Evolutionary conservation across 1,140 invertebrate genomes (phyloP).

Genomic region (Proctacanthus coquilletti): DNA sequence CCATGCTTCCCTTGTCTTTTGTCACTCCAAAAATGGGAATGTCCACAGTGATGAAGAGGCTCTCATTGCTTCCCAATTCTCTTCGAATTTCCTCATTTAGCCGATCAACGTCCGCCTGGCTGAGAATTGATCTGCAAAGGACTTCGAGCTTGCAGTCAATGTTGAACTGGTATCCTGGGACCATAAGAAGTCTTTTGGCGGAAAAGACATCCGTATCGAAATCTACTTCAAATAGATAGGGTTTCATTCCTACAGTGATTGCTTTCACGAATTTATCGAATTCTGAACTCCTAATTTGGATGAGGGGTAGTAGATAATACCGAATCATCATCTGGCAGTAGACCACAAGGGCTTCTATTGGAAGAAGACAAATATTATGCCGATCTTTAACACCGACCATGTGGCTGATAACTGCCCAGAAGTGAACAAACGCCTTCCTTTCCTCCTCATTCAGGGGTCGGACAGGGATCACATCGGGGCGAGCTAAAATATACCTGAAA

Average conservation of each 20-base stretch:
- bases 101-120: neutral
- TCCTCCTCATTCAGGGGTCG: slow-evolving; percentile 32
- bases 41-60: too few species aligned
- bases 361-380: slow-evolving; percentile 1
- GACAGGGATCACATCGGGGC: slow-evolving; percentile 45
- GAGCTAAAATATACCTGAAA: slow-evolving; percentile 36
- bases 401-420: slow-evolving; percentile 62
- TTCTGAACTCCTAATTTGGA: neutral
- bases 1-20: neutral
- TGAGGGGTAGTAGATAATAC: neutral
- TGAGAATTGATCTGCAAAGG: neutral
- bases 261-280: neutral
- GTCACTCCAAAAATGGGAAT: too few species aligned
- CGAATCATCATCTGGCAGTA: neutral
- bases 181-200: neutral
- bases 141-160: neutral
- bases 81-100: neutral
- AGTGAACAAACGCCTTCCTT: slow-evolving; percentile 54
- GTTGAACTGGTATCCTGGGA: slow-evolving; percentile 4
- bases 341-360: neutral
- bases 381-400: slow-evolving; percentile 57
- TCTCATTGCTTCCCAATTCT: too few species aligned
- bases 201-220: neutral
- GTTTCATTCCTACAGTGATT: neutral
- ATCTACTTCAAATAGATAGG: neutral